A percentile compares a stretch with the other conserved stretches of the same genome.
phyloP scores from a whole-genome alignment of 2,888 invertebrate species.

The Dryobota labecula region DNA sequence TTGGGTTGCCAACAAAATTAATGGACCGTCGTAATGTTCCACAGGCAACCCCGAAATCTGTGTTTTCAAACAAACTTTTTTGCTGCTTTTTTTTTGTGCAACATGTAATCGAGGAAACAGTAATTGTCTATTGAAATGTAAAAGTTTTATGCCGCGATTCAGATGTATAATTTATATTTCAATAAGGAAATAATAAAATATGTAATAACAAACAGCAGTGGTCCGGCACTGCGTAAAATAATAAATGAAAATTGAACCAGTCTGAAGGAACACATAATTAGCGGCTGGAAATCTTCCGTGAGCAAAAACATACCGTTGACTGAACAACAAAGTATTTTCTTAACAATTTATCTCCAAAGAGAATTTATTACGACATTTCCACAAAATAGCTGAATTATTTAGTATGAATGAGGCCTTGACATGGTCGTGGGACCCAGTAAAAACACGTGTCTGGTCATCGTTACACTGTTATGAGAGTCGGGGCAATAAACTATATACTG shows the following conservation, averaged over 20 bases:
- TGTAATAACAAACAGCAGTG: conserved; percentile 16
- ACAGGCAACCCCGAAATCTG: conserved; percentile 50
- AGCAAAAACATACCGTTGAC: conserved; percentile 43
- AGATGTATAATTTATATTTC: conserved; percentile 39
- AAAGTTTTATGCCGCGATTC: conserved; percentile 32
- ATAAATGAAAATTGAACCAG: conserved; percentile 41
- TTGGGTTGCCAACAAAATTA: conserved; percentile 70
- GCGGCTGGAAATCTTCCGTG: conserved; percentile 61
- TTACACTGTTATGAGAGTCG: conserved; percentile 58
- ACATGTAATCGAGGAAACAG: conserved; percentile 45
- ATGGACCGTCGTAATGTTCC: conserved; percentile 62
- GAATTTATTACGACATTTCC: conserved; percentile 65
- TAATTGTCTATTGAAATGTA: conserved; percentile 9
- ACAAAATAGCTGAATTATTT: conserved; percentile 66
- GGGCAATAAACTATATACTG: conserved; percentile 62
- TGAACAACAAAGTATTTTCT: conserved; percentile 54
- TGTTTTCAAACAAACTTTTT: conserved; percentile 31
- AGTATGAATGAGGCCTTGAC: conserved; percentile 60
- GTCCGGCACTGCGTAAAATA: conserved; percentile 16
- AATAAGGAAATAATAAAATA: conserved; percentile 51
- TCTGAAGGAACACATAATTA: conserved; percentile 58
- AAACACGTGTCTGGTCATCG: conserved; percentile 48
- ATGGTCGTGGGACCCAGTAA: conserved; percentile 58
- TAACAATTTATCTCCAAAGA: conserved; percentile 57
- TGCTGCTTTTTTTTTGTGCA: conserved; percentile 8